Evolutionary conservation across 2,113 vertebrate species (phyloP).

Genomic region (Litocranius walleri): DNA sequence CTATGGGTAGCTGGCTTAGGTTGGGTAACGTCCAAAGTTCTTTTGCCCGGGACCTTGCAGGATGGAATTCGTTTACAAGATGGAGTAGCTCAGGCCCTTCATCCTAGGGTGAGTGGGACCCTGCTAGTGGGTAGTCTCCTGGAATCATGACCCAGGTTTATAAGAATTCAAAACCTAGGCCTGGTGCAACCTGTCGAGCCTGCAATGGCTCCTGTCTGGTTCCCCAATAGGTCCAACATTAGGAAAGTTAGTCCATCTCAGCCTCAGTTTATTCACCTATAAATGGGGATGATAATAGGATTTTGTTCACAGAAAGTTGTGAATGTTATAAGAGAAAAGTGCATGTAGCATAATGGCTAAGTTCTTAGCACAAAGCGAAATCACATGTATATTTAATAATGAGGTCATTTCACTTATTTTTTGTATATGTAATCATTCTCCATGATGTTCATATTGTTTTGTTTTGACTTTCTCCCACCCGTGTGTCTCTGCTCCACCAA

Average conservation of each 20-base stretch:
- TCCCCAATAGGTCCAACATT: too few relatives aligned
- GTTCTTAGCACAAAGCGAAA: background rate
- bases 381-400: background rate
- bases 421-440: background rate
- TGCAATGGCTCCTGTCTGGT: too few relatives aligned
- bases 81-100: too few relatives aligned
- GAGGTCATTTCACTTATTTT: background rate
- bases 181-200: too few relatives aligned
- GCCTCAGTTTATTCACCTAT: background rate
- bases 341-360: background rate
- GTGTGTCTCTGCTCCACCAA: background rate
- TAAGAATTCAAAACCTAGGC: too few relatives aligned
- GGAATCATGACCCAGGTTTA: too few relatives aligned
- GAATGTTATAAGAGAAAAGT: background rate
- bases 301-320: background rate
- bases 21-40: too few relatives aligned
- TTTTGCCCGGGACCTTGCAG: too few relatives aligned
- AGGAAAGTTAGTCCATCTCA: background rate
- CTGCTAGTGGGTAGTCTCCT: too few relatives aligned
- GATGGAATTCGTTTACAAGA: too few relatives aligned
- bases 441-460: background rate
- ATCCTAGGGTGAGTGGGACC: too few relatives aligned
- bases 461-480: background rate
- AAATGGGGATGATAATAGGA: background rate
- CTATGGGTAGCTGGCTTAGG: too few relatives aligned